Evolutionary conservation across 2,797 vertebrate species (phyloP).

Genomic region (Mustela erminea): DNA sequence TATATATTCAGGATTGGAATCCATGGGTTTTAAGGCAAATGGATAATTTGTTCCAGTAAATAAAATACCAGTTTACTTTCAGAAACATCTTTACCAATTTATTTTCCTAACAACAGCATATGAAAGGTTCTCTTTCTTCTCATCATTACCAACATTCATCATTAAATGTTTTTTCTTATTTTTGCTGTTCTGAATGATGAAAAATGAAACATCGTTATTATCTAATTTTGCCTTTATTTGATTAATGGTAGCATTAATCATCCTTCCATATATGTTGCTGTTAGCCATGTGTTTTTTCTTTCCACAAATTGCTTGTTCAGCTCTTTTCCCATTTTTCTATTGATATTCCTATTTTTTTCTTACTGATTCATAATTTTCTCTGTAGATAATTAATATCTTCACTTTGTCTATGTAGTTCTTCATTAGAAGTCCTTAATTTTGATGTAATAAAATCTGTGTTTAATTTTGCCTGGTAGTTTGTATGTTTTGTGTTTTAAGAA

Average conservation of each 20-base stretch:
- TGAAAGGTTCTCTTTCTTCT: not conserved
- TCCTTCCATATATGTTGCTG: not conserved
- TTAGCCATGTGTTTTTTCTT: not conserved
- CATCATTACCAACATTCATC: not conserved
- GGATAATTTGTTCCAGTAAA: not conserved
- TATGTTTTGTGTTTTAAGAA: not conserved
- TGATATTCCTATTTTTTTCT: not conserved
- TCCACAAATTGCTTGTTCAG: not conserved
- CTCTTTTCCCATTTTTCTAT: not conserved
- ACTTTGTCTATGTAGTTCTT: not conserved
- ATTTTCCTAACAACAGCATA: not conserved
- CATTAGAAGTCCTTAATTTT: slow-evolving; percentile 14
- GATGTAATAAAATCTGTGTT: not conserved
- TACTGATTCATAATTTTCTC: slow-evolving; percentile 24
- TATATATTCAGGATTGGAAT: not conserved
- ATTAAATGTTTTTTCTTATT: not conserved
- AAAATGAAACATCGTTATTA: not conserved
- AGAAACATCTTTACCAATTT: not conserved
- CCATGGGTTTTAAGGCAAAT: not conserved
- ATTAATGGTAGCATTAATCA: not conserved
- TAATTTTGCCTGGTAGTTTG: not conserved
- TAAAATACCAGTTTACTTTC: not conserved
- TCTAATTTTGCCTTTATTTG: not conserved
- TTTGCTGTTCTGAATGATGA: not conserved
- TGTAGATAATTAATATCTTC: not conserved